A percentile compares a stretch with the other conserved stretches of the same genome.
Conservation (phyloP, 2,113 vertebrate species). For the Sander lucioperca region DNA sequence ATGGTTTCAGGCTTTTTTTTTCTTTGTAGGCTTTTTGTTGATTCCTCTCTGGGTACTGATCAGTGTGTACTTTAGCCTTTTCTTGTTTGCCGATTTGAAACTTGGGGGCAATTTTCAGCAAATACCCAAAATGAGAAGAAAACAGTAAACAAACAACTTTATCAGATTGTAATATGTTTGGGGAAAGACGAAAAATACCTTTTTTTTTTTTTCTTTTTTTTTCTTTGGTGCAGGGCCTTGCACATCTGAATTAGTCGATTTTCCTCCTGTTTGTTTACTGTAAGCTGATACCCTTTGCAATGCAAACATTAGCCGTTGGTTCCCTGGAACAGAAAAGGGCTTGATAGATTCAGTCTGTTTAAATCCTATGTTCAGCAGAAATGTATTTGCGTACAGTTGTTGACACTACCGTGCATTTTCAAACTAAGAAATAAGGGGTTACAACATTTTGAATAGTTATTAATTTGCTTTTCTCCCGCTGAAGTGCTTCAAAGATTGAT, state of each 20-base stretch:
- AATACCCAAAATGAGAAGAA: constrained; percentile 15
- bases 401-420: background rate
- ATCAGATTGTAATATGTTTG: background rate
- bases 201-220: background rate
- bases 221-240: background rate
- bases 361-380: background rate
- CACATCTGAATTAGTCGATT: constrained; percentile 3
- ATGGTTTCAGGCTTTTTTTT: constrained; percentile 21
- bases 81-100: constrained; percentile 7
- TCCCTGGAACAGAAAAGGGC: background rate
- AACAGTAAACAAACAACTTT: constrained; percentile 19
- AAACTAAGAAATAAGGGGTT: background rate
- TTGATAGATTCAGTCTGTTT: background rate
- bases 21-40: constrained; percentile 6
- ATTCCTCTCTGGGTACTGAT: constrained; percentile 25
- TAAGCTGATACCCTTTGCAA: background rate
- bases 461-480: background rate
- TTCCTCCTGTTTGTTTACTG: background rate
- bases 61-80: constrained; percentile 40
- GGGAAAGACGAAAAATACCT: too few relatives aligned
- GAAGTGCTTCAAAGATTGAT: constrained; percentile 89
- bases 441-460: background rate
- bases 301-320: constrained; percentile 12
- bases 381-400: background rate
- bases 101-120: background rate